A percentile compares a stretch with the other conserved stretches of the same genome.
Evolutionary conservation across 1,140 invertebrate species (phyloP).

Genomic region (Brachionus paranguensis): DNA sequence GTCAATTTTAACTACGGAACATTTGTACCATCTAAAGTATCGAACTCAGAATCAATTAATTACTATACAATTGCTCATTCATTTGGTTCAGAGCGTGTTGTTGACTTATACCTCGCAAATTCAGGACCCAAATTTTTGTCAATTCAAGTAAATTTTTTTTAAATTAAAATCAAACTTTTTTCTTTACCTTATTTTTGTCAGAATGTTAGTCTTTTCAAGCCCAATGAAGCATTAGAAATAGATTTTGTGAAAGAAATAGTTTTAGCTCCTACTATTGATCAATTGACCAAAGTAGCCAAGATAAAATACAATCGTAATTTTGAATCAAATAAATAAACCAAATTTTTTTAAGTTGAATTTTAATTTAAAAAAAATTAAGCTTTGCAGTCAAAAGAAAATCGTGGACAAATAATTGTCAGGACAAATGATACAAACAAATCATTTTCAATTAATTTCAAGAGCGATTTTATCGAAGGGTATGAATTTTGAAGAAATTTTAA

Average conservation of each 20-base stretch:
- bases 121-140: not conserved
- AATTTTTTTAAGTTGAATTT: not conserved
- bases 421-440: conserved; percentile 26
- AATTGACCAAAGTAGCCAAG: conserved; percentile 27
- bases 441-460: not conserved
- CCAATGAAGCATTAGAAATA: conserved; percentile 3
- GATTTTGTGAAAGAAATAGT: not conserved
- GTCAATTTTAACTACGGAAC: not conserved
- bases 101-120: not conserved
- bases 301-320: conserved; percentile 26
- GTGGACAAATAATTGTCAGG: not conserved
- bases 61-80: not conserved
- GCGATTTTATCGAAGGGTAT: conserved; percentile 2
- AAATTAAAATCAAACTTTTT: not conserved
- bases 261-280: not conserved
- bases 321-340: not conserved
- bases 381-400: not conserved
- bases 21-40: not conserved
- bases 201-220: not conserved
- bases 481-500: too few relatives aligned
- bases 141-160: not conserved
- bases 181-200: not conserved
- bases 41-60: not conserved
- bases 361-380: not conserved
- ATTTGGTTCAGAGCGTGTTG: not conserved